Evolutionary conservation across 1,140 invertebrate genomes (phyloP).

Genomic region (Sinella curviseta): DNA sequence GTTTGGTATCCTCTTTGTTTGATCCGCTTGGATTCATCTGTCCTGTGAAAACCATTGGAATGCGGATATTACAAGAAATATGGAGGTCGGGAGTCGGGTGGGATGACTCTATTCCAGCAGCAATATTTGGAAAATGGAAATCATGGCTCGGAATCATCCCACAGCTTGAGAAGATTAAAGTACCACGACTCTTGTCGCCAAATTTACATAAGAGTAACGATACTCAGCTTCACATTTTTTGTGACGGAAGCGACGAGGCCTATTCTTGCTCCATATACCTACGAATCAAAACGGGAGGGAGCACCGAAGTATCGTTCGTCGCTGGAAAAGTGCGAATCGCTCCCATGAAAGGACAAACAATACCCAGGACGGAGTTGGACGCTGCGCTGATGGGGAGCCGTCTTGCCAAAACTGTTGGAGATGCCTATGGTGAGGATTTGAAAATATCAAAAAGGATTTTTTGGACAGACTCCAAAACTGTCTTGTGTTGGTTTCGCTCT

Average conservation of each 20-base stretch:
- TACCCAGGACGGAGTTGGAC: background rate
- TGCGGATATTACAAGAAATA: constrained; percentile 42
- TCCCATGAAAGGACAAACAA: constrained; percentile 27
- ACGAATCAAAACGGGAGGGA: background rate
- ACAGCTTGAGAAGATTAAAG: background rate
- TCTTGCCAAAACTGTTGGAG: background rate
- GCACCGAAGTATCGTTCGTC: constrained; percentile 7
- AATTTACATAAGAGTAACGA: background rate
- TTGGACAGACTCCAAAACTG: constrained; percentile 39
- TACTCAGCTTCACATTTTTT: constrained; percentile 38
- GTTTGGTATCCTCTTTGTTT: constrained; percentile 29
- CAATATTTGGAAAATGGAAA: constrained; percentile 2
- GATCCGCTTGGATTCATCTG: constrained; percentile 39
- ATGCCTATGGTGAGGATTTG: background rate
- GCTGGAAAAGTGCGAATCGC: constrained; percentile 39
- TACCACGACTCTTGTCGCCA: background rate
- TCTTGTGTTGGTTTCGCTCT: constrained; percentile 1
- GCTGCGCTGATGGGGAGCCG: background rate
- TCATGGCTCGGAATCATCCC: background rate
- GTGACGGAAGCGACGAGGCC: constrained; percentile 35
- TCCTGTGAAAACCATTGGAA: constrained; percentile 28
- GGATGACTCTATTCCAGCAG: constrained; percentile 26
- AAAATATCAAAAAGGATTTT: constrained; percentile 22
- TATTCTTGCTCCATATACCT: constrained; percentile 32
- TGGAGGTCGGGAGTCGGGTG: constrained; percentile 30